Evolutionary conservation across 1,140 invertebrate genomes (phyloP).

Genomic region (Eumaeus atala): DNA sequence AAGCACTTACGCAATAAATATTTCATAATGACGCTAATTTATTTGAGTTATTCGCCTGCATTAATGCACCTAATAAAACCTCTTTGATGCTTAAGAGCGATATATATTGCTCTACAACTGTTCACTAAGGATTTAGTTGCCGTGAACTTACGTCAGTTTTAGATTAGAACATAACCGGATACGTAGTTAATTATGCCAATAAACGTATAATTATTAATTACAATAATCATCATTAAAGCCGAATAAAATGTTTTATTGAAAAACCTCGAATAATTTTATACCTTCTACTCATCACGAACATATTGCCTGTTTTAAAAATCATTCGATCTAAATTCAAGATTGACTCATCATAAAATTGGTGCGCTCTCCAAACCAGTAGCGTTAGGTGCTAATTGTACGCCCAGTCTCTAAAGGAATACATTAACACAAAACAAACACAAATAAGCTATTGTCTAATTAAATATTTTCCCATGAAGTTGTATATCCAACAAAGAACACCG

Average conservation of each 20-base stretch:
- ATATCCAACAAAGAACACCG: constrained; percentile 52
- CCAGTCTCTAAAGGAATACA: constrained; percentile 63
- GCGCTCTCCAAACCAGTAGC: constrained; percentile 41
- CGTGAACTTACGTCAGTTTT: no score
- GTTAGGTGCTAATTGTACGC: constrained; percentile 61
- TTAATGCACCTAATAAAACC: constrained; percentile 16
- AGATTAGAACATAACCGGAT: no score
- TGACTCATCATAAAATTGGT: constrained; percentile 53
- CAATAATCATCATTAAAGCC: no score
- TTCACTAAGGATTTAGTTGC: no score
- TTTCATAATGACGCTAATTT: constrained; percentile 35
- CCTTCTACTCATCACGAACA: constrained; percentile 5
- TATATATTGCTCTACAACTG: background rate
- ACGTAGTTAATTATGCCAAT: no score
- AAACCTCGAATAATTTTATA: background rate
- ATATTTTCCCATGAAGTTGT: constrained; percentile 62
- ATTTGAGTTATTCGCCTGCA: constrained; percentile 8
- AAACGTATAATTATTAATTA: no score
- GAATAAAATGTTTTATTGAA: background rate
- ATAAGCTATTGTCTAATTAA: constrained; percentile 72
- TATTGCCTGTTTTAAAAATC: constrained; percentile 31
- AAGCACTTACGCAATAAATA: constrained; percentile 38
- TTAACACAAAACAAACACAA: constrained; percentile 70
- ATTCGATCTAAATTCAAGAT: constrained; percentile 34
- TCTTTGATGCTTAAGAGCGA: background rate